Conservation (phyloP, 2,113 vertebrate species). For the Platichthys flesus region DNA sequence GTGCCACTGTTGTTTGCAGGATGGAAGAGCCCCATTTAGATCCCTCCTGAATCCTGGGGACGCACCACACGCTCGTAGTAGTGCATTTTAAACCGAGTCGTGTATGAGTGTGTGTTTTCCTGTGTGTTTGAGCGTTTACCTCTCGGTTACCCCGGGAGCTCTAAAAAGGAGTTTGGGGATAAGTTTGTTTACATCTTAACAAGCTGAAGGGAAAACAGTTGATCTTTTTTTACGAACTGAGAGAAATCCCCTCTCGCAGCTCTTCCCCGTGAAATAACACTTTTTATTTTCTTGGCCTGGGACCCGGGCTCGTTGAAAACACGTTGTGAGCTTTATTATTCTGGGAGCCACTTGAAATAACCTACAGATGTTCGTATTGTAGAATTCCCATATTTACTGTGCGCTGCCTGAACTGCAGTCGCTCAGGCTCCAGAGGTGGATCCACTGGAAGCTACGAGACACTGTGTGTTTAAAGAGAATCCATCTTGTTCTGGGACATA, state of each 20-base stretch:
- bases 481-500: background rate
- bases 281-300: slow-evolving; percentile 59
- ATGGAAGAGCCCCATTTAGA: slow-evolving; percentile 57
- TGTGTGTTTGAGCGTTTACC: slow-evolving; percentile 52
- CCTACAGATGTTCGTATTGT: slow-evolving; percentile 55
- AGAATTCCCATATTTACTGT: slow-evolving; percentile 16
- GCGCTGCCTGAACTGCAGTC: slow-evolving; percentile 18
- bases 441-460: background rate
- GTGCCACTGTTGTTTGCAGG: slow-evolving; percentile 28
- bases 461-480: background rate
- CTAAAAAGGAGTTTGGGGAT: slow-evolving; percentile 32
- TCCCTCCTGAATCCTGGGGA: slow-evolving; percentile 16
- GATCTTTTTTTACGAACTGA: slow-evolving; percentile 55
- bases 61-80: slow-evolving; percentile 31
- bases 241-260: slow-evolving; percentile 28
- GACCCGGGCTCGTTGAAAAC: slow-evolving; percentile 58
- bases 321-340: slow-evolving; percentile 65
- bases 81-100: slow-evolving; percentile 22
- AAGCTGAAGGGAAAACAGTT: slow-evolving; percentile 22
- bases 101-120: slow-evolving; percentile 11
- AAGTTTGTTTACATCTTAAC: slow-evolving; percentile 57
- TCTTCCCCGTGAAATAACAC: slow-evolving; percentile 22
- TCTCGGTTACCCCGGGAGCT: slow-evolving; percentile 57
- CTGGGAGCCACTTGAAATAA: slow-evolving; percentile 49
- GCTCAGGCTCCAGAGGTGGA: slow-evolving; percentile 8